phyloP scores from a whole-genome alignment of 2,113 vertebrate species.

The Psephotus haematonotus region DNA sequence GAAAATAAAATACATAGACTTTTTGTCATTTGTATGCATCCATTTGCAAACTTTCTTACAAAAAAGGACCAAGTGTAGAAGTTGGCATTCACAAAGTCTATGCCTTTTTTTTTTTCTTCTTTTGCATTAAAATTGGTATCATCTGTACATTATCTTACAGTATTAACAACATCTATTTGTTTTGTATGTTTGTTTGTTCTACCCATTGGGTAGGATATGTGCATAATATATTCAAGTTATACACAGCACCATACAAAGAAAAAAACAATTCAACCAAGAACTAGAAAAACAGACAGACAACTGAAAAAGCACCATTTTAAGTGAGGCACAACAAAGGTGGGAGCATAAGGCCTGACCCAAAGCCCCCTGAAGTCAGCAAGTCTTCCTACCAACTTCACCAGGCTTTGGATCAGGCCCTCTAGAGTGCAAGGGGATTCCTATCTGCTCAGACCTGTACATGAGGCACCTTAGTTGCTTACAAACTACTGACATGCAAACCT shows the following conservation, averaged over 20 bases:
- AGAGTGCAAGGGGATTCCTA: constrained; percentile 85
- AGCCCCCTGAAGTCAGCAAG: background rate
- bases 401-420: constrained; percentile 22
- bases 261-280: constrained; percentile 46
- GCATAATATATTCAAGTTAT: constrained; percentile 97
- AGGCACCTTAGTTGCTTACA: constrained; percentile 83
- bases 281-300: constrained; percentile 80
- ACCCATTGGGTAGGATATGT: constrained; percentile 99
- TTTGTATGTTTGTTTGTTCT: constrained; percentile 81
- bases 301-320: constrained; percentile 93
- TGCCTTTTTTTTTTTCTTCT: constrained; percentile 77
- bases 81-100: constrained; percentile 91
- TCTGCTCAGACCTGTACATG: constrained; percentile 84
- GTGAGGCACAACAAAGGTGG: constrained; percentile 93
- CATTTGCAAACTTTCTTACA: constrained; percentile 86
- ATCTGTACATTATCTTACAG: constrained; percentile 95
- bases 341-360: constrained; percentile 50
- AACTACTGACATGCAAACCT: constrained; percentile 81
- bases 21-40: constrained; percentile 83
- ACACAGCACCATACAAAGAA: constrained; percentile 95
- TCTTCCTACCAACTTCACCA: background rate
- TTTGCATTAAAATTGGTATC: constrained; percentile 86
- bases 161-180: constrained; percentile 87
- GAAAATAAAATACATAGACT: constrained; percentile 92
- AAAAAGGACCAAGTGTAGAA: constrained; percentile 84